phyloP scores from a whole-genome alignment of 1,140 invertebrate genomes.

The Portunus trituberculatus region DNA sequence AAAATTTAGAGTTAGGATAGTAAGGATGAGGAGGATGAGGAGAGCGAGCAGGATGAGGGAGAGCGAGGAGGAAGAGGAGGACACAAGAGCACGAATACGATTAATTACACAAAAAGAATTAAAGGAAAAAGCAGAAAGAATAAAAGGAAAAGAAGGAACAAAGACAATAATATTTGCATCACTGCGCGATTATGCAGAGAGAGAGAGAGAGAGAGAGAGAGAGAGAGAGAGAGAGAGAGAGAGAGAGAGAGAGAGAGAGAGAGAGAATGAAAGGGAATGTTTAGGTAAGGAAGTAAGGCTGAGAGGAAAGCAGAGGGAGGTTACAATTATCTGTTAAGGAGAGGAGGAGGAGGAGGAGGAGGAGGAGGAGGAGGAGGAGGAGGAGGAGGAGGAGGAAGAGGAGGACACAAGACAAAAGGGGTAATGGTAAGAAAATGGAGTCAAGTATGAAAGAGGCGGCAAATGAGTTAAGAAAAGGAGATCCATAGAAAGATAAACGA shows the following conservation, averaged over 20 bases:
- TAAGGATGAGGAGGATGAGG: too few species aligned
- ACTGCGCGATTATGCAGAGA: neutral
- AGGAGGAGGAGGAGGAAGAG: neutral
- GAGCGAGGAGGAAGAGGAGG: neutral
- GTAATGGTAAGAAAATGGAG: too few species aligned
- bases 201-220: neutral
- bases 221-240: slow-evolving; percentile 32
- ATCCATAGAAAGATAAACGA: too few species aligned
- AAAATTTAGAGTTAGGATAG: too few species aligned
- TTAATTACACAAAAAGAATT: neutral
- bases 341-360: neutral
- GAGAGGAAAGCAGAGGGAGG: neutral
- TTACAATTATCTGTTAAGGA: too few species aligned
- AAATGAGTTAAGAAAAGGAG: too few species aligned
- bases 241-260: neutral
- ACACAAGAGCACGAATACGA: neutral
- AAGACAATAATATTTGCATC: too few species aligned
- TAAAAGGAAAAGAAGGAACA: too few species aligned
- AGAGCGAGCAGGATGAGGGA: neutral
- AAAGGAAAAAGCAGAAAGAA: neutral
- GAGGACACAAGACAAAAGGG: neutral
- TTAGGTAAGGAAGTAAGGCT: too few species aligned
- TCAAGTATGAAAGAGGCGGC: too few species aligned
- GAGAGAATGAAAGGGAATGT: neutral
- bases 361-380: neutral